Conservation (phyloP, 30 jellyfish, hydroid and myxozoan species). For the Aurelia sp. region DNA sequence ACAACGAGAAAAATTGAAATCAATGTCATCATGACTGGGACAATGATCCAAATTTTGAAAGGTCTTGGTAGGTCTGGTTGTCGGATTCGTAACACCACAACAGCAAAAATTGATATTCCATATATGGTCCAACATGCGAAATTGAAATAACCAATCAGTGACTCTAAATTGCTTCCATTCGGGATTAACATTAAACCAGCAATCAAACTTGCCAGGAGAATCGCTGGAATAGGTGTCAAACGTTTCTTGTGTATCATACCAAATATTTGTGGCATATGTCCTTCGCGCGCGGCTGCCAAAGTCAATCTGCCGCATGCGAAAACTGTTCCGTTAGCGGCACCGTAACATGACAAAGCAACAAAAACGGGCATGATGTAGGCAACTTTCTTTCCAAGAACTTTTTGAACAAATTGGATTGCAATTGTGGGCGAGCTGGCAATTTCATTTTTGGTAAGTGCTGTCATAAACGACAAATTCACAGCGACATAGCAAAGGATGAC, state of each 20-base stretch:
- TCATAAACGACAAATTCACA: constrained; percentile 50
- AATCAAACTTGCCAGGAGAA: constrained; percentile 42
- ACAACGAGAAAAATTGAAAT: constrained; percentile 60
- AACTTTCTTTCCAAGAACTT: constrained; percentile 47
- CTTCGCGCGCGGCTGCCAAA: constrained; percentile 84
- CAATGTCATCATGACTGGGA: constrained; percentile 67
- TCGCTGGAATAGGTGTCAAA: constrained; percentile 75
- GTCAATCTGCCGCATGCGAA: constrained; percentile 75
- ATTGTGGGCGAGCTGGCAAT: constrained; percentile 58
- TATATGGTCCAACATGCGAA: constrained; percentile 68
- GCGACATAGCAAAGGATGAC: constrained; percentile 60
- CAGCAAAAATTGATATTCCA: constrained; percentile 70
- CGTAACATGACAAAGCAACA: constrained; percentile 74
- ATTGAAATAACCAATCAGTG: constrained; percentile 59
- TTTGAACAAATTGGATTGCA: constrained; percentile 58
- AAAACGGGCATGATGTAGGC: constrained; percentile 71
- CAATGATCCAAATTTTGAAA: constrained; percentile 60
- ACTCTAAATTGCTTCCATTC: constrained; percentile 59
- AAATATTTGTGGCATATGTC: constrained; percentile 75
- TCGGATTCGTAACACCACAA: constrained; percentile 59
- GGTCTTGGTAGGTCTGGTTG: constrained; percentile 76
- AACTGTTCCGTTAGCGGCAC: constrained; percentile 74
- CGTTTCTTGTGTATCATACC: constrained; percentile 69
- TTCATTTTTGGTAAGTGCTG: constrained; percentile 51
- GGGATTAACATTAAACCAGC: constrained; percentile 68